These are phyloP conservation scores for Axea sp. DNA, from an alignment of 2,888 invertebrate species.

Conservation along the genomic window DNA sequence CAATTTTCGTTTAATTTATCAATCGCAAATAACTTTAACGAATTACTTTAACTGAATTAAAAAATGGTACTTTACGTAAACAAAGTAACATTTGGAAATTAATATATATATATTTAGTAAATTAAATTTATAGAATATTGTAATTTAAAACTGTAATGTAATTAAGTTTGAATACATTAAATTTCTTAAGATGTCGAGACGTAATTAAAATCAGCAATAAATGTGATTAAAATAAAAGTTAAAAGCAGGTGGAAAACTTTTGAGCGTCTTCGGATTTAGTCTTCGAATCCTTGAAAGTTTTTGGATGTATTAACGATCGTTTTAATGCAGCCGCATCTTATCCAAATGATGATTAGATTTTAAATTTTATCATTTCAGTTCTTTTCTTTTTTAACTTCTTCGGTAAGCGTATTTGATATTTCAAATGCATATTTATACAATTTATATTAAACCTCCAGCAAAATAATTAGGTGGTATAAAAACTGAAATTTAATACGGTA, in stretches of 20 bases:
- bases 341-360: conserved; percentile 60
- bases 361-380: conserved; percentile 18
- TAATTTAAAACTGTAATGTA: too few relatives aligned
- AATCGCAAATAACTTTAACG: too few relatives aligned
- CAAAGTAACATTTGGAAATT: too few relatives aligned
- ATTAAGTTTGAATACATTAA: too few relatives aligned
- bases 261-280: conserved; percentile 31
- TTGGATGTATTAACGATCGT: conserved; percentile 55
- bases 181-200: too few relatives aligned
- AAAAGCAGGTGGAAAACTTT: conserved; percentile 41
- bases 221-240: conserved; percentile 38
- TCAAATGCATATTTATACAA: conserved; percentile 14
- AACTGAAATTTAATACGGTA: too few relatives aligned
- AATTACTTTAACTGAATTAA: too few relatives aligned
- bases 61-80: too few relatives aligned
- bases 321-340: conserved; percentile 60
- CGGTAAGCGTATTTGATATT: conserved; percentile 22
- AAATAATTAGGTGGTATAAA: too few relatives aligned
- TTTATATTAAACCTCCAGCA: conserved; percentile 1
- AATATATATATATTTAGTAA: too few relatives aligned
- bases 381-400: conserved; percentile 33
- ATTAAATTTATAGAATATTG: too few relatives aligned
- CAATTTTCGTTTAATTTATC: too few relatives aligned
- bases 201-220: conserved; percentile 47
- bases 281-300: conserved; percentile 41